phyloP scores from a whole-genome alignment of 2,888 invertebrate species.

The Exocentrus adspersus region DNA sequence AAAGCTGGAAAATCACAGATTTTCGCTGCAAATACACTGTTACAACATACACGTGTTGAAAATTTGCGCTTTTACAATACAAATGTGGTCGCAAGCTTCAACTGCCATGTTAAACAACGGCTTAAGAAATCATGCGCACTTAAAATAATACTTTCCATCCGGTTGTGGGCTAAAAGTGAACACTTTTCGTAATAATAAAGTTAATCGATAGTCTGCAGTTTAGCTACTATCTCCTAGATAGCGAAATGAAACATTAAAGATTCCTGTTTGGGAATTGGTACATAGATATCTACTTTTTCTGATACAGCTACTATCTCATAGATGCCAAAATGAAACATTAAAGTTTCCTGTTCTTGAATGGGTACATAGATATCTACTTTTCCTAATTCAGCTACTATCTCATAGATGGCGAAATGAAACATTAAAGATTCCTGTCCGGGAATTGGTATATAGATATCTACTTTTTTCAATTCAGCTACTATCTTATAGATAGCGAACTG shows the following conservation, averaged over 20 bases:
- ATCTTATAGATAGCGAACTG: too few species aligned
- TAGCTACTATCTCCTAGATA: background rate
- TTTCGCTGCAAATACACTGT: conserved; percentile 39
- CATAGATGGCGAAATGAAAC: too few species aligned
- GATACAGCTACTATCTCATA: too few species aligned
- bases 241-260: background rate
- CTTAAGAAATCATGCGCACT: conserved; percentile 32
- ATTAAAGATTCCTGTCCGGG: too few species aligned
- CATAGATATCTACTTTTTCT: too few species aligned
- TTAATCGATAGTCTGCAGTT: background rate
- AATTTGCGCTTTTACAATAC: conserved; percentile 44
- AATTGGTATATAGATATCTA: too few species aligned
- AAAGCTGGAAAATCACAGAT: conserved; percentile 27
- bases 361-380: too few species aligned
- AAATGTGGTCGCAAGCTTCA: conserved; percentile 43
- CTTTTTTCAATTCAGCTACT: too few species aligned
- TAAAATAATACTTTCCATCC: background rate
- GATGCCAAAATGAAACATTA: too few species aligned
- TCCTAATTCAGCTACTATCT: too few species aligned
- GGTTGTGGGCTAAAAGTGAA: background rate
- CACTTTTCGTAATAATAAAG: background rate
- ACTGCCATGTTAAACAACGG: conserved; percentile 49
- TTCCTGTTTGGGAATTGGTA: too few species aligned
- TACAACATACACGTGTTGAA: conserved; percentile 40
- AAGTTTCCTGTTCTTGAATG: too few species aligned